A percentile compares a stretch with the other conserved stretches of the same genome.
These are phyloP conservation scores for Callosobruchus maculatus DNA, from an alignment of 2,888 invertebrate genomes.

Conservation along the genomic window DNA sequence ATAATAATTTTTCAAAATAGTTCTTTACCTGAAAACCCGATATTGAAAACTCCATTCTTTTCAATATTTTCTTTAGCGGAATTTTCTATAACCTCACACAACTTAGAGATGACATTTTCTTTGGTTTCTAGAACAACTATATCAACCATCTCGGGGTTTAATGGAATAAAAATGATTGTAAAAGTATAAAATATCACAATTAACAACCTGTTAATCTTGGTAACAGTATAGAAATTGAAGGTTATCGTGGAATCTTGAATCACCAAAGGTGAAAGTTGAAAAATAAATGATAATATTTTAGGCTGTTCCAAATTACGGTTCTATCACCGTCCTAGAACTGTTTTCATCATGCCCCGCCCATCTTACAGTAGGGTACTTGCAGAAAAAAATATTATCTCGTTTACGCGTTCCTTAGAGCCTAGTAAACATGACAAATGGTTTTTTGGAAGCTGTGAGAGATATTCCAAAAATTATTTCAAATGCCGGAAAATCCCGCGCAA, in stretches of 20 bases:
- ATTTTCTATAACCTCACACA: constrained; percentile 61
- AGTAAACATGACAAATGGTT: no score
- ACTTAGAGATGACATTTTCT: constrained; percentile 48
- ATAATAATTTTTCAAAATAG: not conserved
- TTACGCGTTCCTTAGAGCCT: no score
- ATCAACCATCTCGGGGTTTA: not conserved
- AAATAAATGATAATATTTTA: not conserved
- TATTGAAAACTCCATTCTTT: constrained; percentile 62
- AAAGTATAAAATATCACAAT: not conserved
- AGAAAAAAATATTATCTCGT: no score
- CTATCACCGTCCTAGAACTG: no score
- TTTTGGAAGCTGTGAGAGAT: no score
- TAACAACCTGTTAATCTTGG: not conserved
- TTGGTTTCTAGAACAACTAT: constrained; percentile 21
- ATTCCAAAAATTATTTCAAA: no score
- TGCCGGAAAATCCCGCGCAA: no score
- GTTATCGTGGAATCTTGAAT: not conserved
- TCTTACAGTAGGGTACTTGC: no score
- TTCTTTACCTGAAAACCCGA: constrained; percentile 73
- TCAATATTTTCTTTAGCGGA: constrained; percentile 64
- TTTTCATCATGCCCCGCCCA: no score
- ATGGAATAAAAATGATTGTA: not conserved
- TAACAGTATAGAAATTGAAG: not conserved
- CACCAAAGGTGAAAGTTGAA: not conserved
- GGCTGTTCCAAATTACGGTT: no score